These are phyloP conservation scores for Penaeus vannamei DNA, from an alignment of 1,140 invertebrate genomes.

Conservation along the genomic window DNA sequence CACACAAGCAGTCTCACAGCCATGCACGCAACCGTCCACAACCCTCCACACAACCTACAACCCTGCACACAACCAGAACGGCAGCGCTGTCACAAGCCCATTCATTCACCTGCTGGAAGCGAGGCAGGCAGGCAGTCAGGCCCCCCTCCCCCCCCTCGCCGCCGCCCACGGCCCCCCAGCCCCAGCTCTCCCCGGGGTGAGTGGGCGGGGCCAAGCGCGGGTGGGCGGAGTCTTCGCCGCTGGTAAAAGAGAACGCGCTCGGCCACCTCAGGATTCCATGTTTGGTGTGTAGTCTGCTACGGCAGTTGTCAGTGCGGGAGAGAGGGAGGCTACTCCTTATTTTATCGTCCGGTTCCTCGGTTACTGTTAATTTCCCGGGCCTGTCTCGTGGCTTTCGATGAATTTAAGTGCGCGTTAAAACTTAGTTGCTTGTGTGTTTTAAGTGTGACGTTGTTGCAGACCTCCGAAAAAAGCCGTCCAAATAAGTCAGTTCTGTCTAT, in stretches of 20 bases:
- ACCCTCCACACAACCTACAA: too few species aligned
- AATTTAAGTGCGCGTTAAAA: conserved; percentile 34
- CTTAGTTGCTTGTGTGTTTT: conserved; percentile 23
- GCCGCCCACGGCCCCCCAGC: too few species aligned
- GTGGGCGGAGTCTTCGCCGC: conserved; percentile 25
- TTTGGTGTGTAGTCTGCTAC: conserved; percentile 53
- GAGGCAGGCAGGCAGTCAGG: too few species aligned
- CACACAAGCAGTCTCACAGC: too few species aligned
- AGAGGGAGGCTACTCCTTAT: conserved; percentile 11
- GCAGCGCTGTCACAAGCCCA: too few species aligned
- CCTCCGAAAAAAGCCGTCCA: conserved; percentile 27
- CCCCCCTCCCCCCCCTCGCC: too few species aligned
- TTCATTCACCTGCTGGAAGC: too few species aligned
- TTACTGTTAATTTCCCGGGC: conserved; percentile 8
- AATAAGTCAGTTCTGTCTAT: conserved; percentile 28
- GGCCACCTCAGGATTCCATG: conserved; percentile 28
- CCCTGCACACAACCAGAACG: too few species aligned
- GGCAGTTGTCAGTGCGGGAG: conserved; percentile 48
- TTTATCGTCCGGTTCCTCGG: conserved; percentile 20
- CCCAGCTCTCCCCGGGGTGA: background rate
- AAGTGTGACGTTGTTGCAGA: conserved; percentile 44
- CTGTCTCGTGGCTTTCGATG: conserved; percentile 1
- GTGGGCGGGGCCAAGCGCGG: conserved; percentile 8
- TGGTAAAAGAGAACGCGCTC: conserved; percentile 2
- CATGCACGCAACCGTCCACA: too few species aligned